Evolutionary conservation across 2,113 vertebrate genomes (phyloP), one percentile per base, ranked within the genome.

Genomic region (Otis tarda): DNA sequence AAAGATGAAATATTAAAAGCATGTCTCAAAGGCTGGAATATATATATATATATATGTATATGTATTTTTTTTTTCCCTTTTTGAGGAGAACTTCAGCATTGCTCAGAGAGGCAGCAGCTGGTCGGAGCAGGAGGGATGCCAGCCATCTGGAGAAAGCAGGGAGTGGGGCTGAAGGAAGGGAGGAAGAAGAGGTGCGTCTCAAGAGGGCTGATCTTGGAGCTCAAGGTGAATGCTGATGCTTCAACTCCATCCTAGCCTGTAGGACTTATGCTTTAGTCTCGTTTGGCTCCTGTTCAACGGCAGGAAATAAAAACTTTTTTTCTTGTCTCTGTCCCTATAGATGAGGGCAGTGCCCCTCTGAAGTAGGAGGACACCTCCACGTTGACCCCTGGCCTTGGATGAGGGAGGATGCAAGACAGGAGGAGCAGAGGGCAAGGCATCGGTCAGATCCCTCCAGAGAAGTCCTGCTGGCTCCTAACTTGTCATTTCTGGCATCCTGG

Each of bases 1-100:
- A 69, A 57, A 77, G 67, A 87, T 52, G 63, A 94, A 90, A 80
- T 85, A 93, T 80, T 93, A 85, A 94, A 94, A 95, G 43, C 37
- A 10, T 57, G 75, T n/a, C 91, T 94, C n/a, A 37, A 79, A 87
- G 87, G 70, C 81, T 89, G 84, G n/a, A 76, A 23, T 49, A 37
- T 37, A 37, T 37, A 22, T 19, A 12, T 35, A 14, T 39, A 2
- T 39, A 7, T 12, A 9, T 37, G 20, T 49, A 22, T 49, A 12
- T 49, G 47, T 52, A 60, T 16, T 6, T 8, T 23, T 27, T 24
- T 39, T 30, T 8, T 15, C 23, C n/a, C 4, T 56, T 56, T 55
- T 43, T 52, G 75, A 79, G 52, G n/a, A 41, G 55, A 41, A 22
- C 21, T 69, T 69, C n/a, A 78, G 52, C 35, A 30, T 18, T 59